Conservation (phyloP, 2,797 vertebrate genomes). For the Anas capensis region DNA sequence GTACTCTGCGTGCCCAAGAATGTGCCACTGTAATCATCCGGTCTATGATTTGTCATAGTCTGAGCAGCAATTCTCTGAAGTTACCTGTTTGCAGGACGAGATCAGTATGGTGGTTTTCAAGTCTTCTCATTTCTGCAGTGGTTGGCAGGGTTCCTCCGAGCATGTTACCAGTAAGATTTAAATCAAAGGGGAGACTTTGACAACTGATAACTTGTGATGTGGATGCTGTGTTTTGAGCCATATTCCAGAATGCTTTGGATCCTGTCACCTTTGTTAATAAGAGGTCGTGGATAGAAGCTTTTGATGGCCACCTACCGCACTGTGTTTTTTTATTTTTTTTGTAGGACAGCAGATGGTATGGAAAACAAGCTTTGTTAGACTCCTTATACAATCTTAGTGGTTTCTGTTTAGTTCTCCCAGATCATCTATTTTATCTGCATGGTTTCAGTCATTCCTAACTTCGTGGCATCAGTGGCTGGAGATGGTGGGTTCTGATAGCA, state of each 20-base stretch:
- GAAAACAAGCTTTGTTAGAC: not conserved
- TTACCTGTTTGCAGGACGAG: not conserved
- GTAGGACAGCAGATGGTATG: not conserved
- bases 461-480: not conserved
- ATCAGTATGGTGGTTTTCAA: not conserved
- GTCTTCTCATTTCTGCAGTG: not conserved
- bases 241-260: not conserved
- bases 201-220: not conserved
- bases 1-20: not conserved
- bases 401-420: not conserved
- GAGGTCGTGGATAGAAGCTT: not conserved
- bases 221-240: not conserved
- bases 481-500: not conserved
- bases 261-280: not conserved
- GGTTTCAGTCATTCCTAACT: not conserved
- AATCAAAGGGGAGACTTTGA: not conserved
- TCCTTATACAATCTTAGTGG: not conserved
- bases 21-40: not conserved
- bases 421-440: not conserved
- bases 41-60: not conserved
- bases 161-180: not conserved
- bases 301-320: rapidly evolving
- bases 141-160: not conserved
- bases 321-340: not conserved
- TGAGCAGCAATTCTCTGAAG: not conserved